Evolutionary conservation across 2,113 vertebrate genomes (phyloP), one percentile per base, ranked within the genome.

Genomic region (Rhea pennata): DNA sequence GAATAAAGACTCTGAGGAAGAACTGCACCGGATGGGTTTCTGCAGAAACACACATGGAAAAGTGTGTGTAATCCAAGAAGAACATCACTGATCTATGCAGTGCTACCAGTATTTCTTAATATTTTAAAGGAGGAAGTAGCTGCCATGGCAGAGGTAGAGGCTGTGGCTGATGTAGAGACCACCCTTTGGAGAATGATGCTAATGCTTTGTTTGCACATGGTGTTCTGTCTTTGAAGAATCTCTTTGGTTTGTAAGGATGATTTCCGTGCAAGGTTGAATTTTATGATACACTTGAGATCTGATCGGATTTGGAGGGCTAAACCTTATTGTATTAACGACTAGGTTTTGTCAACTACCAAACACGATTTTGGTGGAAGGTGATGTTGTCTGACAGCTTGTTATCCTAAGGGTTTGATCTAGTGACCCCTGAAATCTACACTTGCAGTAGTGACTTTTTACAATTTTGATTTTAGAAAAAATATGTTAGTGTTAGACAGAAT

Each of bases 191-290:
- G 81, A 39, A 56, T 92, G 73, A 33, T 81, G 70, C 80, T 84
- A 72, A 36, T 69, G 22, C 29, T 88, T 15, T 1, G 10, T 93
- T 95, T 90, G 27, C 51, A 46, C 58, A 39, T 93, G 65, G 66
- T 92, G 85, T 51, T 87, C 69, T 93, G 76, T 54, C 79, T 81
- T 7, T 67, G 42, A 88, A 48, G 48, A 75, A 36, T 17, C n/a
- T 84, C 24, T 81, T 81, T 88, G 48, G 19, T 81, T 93, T 94
- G 90, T 91, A 69, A 90, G 61, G 31, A 48, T 78, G 70, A 75
- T 87, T 93, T 59, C 58, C 50, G 40, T 53, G 73, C 66, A 65
- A 72, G 58, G 65, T 29, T 95, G 93, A 70, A 87, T 74, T 92
- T 87, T 0, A 1, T 65, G 54, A 91, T 94, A 31, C 19, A 9